Evolutionary conservation across 2,888 invertebrate species (phyloP), one percentile per base, ranked within the genome.

Genomic region (Petrophora chlorosata): DNA sequence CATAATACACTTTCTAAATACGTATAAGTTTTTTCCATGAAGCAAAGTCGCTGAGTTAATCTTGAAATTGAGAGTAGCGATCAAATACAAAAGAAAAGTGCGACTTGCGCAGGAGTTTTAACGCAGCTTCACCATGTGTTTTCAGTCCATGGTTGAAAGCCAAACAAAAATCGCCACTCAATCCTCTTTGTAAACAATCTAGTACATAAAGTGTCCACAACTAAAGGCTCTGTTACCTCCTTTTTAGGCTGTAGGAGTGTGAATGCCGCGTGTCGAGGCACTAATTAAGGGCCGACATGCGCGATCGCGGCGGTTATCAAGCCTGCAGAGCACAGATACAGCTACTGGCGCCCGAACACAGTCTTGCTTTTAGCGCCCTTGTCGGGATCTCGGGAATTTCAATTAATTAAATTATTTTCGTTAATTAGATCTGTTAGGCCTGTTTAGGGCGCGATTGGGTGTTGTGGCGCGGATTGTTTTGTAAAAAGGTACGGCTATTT

Each of bases 241-340:
- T 85, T 86, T 83, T 84, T 80, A 76, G 83, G 85, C 68, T 63
- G 70, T 70, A 67, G 68, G 67, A 73, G 85, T 82, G 84, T 84
- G 82, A 81, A 74, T 67, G 74, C 79, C 70, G 76, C 83, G 76
- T 82, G 82, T 84, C 79, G 73, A 61, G 60, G 66, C 67, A 70
- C 87, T 88, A 88, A 88, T 88, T 88, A 88, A 88, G 78, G 61
- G 70, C 78, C 73, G 77, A 86, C 86, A 87, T 79, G 87, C 85
- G 84, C 84, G 60, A 67, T 79, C 81, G 83, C 82, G 69, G 76
- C 78, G 77, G 80, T 79, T 83, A 79, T 82, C 84, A 82, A 65
- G 64, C 70, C 66, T 67, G 71, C 10, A 5, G 25, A 25, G 10
- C 9, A 25, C 25, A 25, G 25, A 25, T 25, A 62, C 51, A 65